Evolutionary conservation across 2,888 invertebrate species (phyloP).

Genomic region (Drosophila formosana): DNA sequence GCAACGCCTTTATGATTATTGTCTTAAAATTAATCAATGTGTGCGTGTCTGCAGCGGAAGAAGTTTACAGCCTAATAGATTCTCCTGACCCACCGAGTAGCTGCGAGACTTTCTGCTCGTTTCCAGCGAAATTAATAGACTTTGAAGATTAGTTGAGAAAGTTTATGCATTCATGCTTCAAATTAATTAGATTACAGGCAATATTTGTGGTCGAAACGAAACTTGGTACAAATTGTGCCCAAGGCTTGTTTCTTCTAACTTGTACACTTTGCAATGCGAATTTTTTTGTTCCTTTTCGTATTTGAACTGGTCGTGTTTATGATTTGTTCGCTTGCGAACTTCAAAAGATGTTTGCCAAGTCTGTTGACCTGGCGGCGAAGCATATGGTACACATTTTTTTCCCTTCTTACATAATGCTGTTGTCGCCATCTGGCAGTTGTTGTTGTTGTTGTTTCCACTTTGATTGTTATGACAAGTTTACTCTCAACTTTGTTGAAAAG

Average conservation of each 20-base stretch:
- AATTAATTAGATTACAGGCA: constrained; percentile 74
- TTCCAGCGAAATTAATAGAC: constrained; percentile 55
- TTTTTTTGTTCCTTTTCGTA: constrained; percentile 10
- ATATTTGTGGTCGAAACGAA: constrained; percentile 48
- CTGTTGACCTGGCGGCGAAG: constrained; percentile 22
- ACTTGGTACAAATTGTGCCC: constrained; percentile 25
- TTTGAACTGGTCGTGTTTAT: constrained; percentile 13
- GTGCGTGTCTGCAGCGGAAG: constrained; percentile 57
- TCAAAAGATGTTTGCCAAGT: constrained; percentile 21
- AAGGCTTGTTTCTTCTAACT: background rate
- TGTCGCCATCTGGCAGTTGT: constrained; percentile 35
- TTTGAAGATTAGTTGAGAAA: constrained; percentile 55
- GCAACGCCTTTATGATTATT: constrained; percentile 74
- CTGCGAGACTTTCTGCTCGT: background rate
- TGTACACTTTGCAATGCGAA: constrained; percentile 9
- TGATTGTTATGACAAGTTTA: constrained; percentile 27
- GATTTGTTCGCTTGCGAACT: constrained; percentile 22
- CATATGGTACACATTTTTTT: constrained; percentile 37
- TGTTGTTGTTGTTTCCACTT: constrained; percentile 19
- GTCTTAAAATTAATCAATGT: constrained; percentile 80
- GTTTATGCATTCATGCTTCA: constrained; percentile 60
- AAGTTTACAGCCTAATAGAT: constrained; percentile 68
- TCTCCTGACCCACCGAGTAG: constrained; percentile 16
- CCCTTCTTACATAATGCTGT: constrained; percentile 38
- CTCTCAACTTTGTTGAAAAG: constrained; percentile 28